Evolutionary conservation across 2,113 vertebrate genomes (phyloP).

Genomic region (Syrmaticus mikado): DNA sequence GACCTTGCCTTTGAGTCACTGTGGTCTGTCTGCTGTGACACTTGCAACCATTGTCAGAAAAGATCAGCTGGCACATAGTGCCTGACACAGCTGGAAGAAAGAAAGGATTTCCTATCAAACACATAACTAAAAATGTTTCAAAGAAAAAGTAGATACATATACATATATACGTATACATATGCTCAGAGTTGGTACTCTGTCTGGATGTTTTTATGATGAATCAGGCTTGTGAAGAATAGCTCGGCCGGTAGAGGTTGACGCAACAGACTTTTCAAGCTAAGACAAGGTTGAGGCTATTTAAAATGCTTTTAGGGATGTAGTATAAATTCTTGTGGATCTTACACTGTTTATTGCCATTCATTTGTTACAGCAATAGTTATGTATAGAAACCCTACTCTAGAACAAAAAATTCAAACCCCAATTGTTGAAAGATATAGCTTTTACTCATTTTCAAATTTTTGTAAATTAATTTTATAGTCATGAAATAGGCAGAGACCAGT

Average conservation of each 20-base stretch:
- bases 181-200: not conserved
- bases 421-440: not conserved
- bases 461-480: not conserved
- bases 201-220: not conserved
- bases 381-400: not conserved
- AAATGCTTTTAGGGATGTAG: not conserved
- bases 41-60: not conserved
- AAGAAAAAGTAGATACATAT: not conserved
- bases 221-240: not conserved
- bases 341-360: not conserved
- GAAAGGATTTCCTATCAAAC: not conserved
- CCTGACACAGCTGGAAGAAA: not conserved
- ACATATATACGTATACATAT: too few relatives aligned
- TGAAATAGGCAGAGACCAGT: not conserved
- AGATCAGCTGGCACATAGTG: not conserved
- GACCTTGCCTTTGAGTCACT: not conserved
- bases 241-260: not conserved
- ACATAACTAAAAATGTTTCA: not conserved
- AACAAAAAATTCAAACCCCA: not conserved
- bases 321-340: not conserved
- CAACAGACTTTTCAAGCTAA: not conserved
- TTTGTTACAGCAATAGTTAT: not conserved
- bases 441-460: not conserved
- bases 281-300: not conserved
- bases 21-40: not conserved